Percentiles rank a stretch among this genome's conserved stretches.
These are phyloP conservation scores for Tyrannus savana DNA, from an alignment of 2,113 vertebrate species.

Conservation along the genomic window DNA sequence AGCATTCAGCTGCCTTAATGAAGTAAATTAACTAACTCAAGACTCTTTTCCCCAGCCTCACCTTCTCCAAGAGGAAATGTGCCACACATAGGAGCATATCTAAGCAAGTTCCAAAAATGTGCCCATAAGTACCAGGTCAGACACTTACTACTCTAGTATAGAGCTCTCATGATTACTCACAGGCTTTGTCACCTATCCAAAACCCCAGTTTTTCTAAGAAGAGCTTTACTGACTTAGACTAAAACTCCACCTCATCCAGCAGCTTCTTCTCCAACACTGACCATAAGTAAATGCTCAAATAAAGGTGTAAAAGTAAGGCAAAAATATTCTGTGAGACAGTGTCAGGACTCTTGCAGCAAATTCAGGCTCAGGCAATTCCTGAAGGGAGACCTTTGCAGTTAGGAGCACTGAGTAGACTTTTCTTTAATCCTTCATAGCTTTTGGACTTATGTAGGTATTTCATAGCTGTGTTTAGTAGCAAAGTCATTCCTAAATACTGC, in stretches of 20 bases:
- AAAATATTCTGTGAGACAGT: neutral
- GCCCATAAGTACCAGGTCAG: neutral
- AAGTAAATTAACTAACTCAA: neutral
- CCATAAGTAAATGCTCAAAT: neutral
- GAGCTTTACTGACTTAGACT: neutral
- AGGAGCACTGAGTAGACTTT: neutral
- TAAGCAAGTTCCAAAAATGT: neutral
- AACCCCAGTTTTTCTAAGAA: neutral
- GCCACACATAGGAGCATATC: neutral
- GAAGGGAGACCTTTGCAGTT: neutral
- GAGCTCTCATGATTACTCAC: neutral
- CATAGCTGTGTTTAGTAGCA: neutral
- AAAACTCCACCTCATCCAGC: neutral
- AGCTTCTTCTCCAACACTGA: neutral
- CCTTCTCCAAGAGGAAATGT: neutral
- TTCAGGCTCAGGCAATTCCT: neutral
- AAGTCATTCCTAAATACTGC: neutral
- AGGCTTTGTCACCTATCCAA: neutral
- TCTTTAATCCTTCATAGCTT: neutral
- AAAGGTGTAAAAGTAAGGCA: neutral
- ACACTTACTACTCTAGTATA: neutral
- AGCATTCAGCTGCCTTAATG: neutral
- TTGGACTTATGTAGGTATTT: neutral
- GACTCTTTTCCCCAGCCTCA: neutral
- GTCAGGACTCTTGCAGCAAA: neutral